A percentile compares a stretch with the other conserved stretches of the same genome.
Evolutionary conservation across 30 jellyfish, hydroid and myxozoan species (phyloP).

Genomic region (Phacellophora camtschatica): DNA sequence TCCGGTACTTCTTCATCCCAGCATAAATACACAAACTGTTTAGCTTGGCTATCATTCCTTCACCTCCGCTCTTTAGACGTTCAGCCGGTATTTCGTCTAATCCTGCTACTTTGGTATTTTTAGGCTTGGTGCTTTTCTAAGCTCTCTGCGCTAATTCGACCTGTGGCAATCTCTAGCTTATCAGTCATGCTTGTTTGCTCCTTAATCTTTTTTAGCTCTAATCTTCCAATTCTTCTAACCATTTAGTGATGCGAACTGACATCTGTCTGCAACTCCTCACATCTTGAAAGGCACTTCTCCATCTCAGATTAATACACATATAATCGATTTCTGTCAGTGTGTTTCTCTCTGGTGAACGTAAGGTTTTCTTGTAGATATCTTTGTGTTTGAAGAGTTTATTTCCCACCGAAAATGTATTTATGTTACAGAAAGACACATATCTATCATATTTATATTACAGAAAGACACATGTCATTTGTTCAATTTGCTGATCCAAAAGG

Average conservation of each 20-base stretch:
- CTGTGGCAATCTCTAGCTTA: no score
- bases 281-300: neutral
- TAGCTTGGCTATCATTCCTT: neutral
- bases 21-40: neutral
- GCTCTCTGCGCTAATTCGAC: neutral
- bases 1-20: neutral
- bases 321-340: neutral
- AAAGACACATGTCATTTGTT: no score
- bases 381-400: neutral
- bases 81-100: neutral
- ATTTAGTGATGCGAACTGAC: neutral
- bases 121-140: neutral
- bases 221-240: neutral
- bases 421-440: no score
- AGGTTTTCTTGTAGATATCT: neutral
- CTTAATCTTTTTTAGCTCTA: neutral
- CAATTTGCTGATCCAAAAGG: no score
- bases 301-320: neutral
- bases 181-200: neutral
- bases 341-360: neutral
- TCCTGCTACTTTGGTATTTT: neutral
- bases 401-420: neutral
- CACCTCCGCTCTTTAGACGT: neutral
- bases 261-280: neutral
- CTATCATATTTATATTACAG: no score